A percentile compares a stretch with the other conserved stretches of the same genome.
These are phyloP conservation scores for Zonitis immaculata DNA, from an alignment of 2,888 invertebrate genomes.

Conservation along the genomic window DNA sequence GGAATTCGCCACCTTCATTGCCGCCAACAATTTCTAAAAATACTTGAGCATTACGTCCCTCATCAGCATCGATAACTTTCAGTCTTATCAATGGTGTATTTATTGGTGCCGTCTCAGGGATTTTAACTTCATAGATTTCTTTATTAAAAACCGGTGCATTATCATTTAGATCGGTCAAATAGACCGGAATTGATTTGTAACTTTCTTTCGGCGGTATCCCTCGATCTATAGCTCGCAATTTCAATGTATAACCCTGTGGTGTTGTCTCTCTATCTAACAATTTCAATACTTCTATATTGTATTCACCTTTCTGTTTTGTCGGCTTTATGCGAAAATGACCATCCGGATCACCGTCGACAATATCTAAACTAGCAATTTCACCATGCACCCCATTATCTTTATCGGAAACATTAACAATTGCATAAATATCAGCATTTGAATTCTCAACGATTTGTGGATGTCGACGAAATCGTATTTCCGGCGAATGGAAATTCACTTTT, in stretches of 20 bases:
- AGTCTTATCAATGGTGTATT: constrained; percentile 84
- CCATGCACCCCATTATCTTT: constrained; percentile 82
- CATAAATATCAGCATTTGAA: constrained; percentile 79
- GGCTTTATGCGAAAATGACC: constrained; percentile 79
- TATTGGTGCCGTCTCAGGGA: constrained; percentile 83
- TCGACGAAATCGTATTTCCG: constrained; percentile 75
- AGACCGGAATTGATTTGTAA: constrained; percentile 76
- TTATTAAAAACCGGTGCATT: constrained; percentile 84
- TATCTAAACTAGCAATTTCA: constrained; percentile 72
- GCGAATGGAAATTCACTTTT: constrained; percentile 81
- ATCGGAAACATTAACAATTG: constrained; percentile 81
- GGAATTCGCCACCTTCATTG: constrained; percentile 84
- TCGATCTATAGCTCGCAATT: constrained; percentile 77
- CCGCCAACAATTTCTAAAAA: constrained; percentile 87
- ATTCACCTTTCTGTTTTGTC: constrained; percentile 62
- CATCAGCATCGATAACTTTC: constrained; percentile 81
- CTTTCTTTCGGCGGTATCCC: constrained; percentile 75
- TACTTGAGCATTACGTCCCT: constrained; percentile 74
- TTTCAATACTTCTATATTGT: constrained; percentile 73
- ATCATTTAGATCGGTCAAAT: constrained; percentile 76
- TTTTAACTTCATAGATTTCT: constrained; percentile 79
- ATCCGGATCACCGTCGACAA: constrained; percentile 85
- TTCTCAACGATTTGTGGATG: constrained; percentile 78
- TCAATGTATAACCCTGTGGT: constrained; percentile 80
- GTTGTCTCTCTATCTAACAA: constrained; percentile 73